Conservation (phyloP, 1,140 invertebrate genomes). For the Papilio helenus region DNA sequence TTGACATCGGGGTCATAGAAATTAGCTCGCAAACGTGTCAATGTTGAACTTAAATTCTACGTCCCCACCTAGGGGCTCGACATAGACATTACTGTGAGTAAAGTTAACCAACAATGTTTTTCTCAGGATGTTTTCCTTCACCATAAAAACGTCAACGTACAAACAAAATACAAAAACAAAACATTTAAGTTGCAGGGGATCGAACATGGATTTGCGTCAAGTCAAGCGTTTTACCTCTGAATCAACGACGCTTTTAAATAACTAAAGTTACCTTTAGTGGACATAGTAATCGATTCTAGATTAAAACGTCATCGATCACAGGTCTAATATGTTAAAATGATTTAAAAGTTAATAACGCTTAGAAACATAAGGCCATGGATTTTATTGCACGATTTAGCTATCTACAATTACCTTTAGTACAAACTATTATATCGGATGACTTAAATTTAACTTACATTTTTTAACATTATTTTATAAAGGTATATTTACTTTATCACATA, state of each 20-base stretch:
- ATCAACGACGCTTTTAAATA: no score
- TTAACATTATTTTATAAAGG: background rate
- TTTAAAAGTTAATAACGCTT: constrained; percentile 8
- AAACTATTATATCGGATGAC: background rate
- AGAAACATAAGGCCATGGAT: constrained; percentile 4
- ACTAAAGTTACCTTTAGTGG: background rate
- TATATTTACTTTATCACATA: no score
- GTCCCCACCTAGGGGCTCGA: no score
- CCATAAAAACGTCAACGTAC: no score
- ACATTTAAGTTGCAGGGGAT: no score
- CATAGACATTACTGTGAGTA: no score
- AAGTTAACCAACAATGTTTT: no score
- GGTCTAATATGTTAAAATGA: background rate
- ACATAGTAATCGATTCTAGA: background rate
- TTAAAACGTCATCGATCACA: background rate
- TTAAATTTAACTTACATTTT: background rate
- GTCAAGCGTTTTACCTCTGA: no score
- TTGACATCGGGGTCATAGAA: background rate
- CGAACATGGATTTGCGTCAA: no score
- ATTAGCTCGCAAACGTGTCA: background rate
- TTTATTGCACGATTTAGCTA: background rate
- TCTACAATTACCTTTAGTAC: background rate
- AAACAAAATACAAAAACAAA: no score
- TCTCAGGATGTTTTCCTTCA: no score
- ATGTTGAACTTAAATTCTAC: background rate